Evolutionary conservation across 1,140 invertebrate genomes (phyloP).

Genomic region (Papilio helenus): DNA sequence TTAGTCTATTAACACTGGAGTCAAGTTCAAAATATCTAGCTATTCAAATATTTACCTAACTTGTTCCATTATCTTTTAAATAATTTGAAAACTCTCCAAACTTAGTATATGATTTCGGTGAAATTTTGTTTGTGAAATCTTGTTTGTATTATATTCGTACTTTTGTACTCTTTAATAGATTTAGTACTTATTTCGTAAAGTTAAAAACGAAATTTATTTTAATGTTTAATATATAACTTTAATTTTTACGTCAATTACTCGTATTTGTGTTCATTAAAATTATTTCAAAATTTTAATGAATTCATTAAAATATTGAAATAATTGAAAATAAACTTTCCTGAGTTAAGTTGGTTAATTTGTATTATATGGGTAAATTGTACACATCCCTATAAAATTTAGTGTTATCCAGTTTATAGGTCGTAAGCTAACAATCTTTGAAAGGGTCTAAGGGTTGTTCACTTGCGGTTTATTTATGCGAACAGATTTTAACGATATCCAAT

Average conservation of each 20-base stretch:
- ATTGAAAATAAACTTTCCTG: background rate
- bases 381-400: background rate
- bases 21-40: background rate
- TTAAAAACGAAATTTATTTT: background rate
- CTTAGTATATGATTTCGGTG: background rate
- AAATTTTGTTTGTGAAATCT: constrained; percentile 9
- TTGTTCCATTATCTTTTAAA: background rate
- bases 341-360: background rate
- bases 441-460: constrained; percentile 11
- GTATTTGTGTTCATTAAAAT: no score
- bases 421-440: constrained; percentile 16
- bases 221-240: background rate
- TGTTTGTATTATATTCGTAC: background rate
- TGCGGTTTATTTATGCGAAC: constrained; percentile 8
- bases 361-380: background rate
- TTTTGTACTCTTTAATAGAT: background rate
- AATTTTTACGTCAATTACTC: background rate
- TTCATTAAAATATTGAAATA: background rate
- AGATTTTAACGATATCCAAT: constrained; percentile 13
- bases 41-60: background rate
- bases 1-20: background rate
- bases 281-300: background rate
- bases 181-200: background rate
- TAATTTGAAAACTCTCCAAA: background rate
- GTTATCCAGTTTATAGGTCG: constrained; percentile 6